Percentiles rank a stretch among this genome's conserved stretches.
Conservation (phyloP, 2,113 vertebrate species). For the Paedocypris sp. region DNA sequence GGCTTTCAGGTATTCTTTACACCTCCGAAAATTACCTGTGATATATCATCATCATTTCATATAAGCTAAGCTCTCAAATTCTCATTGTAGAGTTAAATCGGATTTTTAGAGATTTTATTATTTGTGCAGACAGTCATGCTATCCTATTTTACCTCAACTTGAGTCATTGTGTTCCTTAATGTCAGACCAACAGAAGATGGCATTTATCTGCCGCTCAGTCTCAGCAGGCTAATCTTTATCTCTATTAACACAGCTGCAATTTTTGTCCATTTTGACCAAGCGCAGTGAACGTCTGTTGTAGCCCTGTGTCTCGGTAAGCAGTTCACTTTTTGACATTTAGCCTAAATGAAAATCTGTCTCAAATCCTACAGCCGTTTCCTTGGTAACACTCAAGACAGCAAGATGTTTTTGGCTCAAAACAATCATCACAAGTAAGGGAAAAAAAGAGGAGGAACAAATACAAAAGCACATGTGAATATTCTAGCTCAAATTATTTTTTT, state of each 20-base stretch:
- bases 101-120: neutral
- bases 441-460: too few relatives aligned
- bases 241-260: conserved; percentile 6
- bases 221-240: conserved; percentile 12
- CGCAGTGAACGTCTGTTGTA: neutral
- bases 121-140: neutral
- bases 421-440: too few relatives aligned
- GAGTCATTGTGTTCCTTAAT: conserved; percentile 11
- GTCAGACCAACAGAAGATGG: conserved; percentile 1
- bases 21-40: too few relatives aligned
- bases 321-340: conserved; percentile 16
- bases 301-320: neutral
- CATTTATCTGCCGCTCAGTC: neutral
- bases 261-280: neutral
- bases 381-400: neutral
- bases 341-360: conserved; percentile 6
- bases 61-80: too few relatives aligned
- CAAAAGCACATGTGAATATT: too few relatives aligned
- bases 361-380: neutral
- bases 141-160: conserved; percentile 5
- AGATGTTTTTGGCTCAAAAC: neutral
- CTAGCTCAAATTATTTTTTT: too few relatives aligned
- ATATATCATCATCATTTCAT: too few relatives aligned
- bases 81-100: neutral
- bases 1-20: too few relatives aligned